Evolutionary conservation across 2,888 invertebrate species (phyloP).

Genomic region (Dryadula phaetusa): DNA sequence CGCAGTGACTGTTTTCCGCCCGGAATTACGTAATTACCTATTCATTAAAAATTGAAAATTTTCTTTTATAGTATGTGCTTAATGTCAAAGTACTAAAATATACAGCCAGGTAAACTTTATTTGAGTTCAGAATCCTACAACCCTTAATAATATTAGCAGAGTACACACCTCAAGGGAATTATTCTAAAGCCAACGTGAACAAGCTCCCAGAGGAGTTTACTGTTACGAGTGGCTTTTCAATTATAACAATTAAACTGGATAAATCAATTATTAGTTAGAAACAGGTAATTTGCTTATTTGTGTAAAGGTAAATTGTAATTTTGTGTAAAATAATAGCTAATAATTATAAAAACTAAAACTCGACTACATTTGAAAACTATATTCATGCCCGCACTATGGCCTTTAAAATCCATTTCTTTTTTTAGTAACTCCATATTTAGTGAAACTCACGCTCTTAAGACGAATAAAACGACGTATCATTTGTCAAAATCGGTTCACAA

Average conservation of each 20-base stretch:
- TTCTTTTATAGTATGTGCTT: not conserved
- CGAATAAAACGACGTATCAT: no score
- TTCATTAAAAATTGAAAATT: not conserved
- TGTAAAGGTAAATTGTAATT: not conserved
- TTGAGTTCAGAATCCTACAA: conserved; percentile 3
- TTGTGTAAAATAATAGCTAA: no score
- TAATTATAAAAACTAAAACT: no score
- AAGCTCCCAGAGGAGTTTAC: not conserved
- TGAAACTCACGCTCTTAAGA: no score
- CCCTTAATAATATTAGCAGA: conserved; percentile 4
- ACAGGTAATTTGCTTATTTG: not conserved
- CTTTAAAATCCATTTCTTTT: no score
- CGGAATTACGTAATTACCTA: no score
- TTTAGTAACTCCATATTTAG: no score
- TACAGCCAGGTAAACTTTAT: not conserved
- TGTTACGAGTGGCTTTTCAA: conserved; percentile 11
- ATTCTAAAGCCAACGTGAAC: conserved; percentile 5
- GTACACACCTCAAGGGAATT: conserved; percentile 12
- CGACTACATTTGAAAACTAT: no score
- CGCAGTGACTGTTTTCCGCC: no score
- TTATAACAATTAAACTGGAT: conserved; percentile 6
- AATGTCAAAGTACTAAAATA: not conserved
- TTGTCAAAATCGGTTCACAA: no score
- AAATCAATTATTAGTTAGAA: not conserved
- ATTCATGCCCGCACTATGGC: no score